Evolutionary conservation across 2,797 vertebrate species (phyloP), one percentile per base, ranked within the genome.

Genomic region (Catostomus latipinnis): DNA sequence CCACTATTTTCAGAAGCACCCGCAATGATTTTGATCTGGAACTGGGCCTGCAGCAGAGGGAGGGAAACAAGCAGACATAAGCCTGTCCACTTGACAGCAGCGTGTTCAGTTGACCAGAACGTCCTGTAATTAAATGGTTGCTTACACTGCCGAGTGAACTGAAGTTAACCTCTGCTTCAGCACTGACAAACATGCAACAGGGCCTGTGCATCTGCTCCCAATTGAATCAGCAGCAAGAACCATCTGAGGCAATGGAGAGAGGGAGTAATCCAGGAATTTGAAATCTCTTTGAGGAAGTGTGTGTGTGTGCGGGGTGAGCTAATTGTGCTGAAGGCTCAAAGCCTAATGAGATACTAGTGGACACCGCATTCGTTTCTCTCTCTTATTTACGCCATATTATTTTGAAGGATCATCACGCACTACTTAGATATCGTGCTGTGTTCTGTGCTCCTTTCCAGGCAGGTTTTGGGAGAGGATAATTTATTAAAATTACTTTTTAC

Each of bases 401-500:
- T 83, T 74, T 81, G 52, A 83, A 81, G 76, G 84, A 74, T 78
- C 60, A 74, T 79, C 60, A 48, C 70, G 60, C 65, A 82, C 81
- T 83, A 71, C 86, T 80, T 84, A 60, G 78, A 80, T 67, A 80
- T 67, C 78, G 70, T 73, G 78, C 70, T 80, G 78, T 56, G 70
- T 83, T 86, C 69, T 71, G 72, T 45, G 56, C 74, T 84, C 86
- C 83, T 84, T 85, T 79, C 72, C 50, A 77, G 85, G 83, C 85
- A 86, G 85, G 85, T 85, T 89, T 87, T 85, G 81, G 77, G 82
- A 87, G 83, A 86, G 89, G 90, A 93, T 94, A 93, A 94, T 94
- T 94, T 94, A 95, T 95, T 92, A 94, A 94, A 94, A 95, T 93
- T 90, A 94, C 93, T 94, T 95, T 94, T 94, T 93, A 90, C 92